These are phyloP conservation scores for Lepidurus apus DNA, from an alignment of 1,140 invertebrate genomes.

Conservation along the genomic window DNA sequence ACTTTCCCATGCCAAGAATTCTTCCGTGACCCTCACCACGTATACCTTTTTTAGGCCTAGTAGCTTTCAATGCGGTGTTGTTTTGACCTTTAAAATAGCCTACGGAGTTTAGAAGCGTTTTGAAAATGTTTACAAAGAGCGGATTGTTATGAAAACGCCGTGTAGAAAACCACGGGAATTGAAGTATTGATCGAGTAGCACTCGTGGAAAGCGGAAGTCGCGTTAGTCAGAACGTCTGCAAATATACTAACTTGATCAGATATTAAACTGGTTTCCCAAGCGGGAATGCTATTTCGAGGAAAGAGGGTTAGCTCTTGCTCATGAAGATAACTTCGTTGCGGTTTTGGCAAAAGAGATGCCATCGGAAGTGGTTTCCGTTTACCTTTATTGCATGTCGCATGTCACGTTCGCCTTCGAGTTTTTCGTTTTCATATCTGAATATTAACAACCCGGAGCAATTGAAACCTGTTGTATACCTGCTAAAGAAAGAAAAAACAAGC, in stretches of 20 bases:
- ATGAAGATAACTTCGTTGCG: neutral
- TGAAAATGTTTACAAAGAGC: no score
- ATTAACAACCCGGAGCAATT: neutral
- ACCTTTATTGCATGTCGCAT: constrained; percentile 15
- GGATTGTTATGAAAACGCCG: no score
- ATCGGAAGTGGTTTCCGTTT: constrained; percentile 21
- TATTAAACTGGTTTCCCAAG: neutral
- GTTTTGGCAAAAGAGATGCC: constrained; percentile 9
- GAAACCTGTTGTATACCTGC: neutral
- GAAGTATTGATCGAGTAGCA: neutral
- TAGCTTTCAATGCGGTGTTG: neutral
- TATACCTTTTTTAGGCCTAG: neutral
- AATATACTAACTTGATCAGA: neutral
- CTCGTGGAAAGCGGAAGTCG: neutral
- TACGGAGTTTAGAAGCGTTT: no score
- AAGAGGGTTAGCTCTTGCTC: neutral
- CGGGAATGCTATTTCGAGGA: neutral
- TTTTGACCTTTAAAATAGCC: no score
- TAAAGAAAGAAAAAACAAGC: neutral
- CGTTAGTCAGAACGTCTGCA: neutral
- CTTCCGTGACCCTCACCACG: neutral
- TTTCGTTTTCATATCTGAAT: neutral
- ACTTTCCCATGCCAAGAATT: neutral
- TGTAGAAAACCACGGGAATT: no score
- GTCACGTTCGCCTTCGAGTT: neutral